Evolutionary conservation across 2,888 invertebrate genomes (phyloP), one percentile per base, ranked within the genome.

Genomic region (Fragum whitleyi): DNA sequence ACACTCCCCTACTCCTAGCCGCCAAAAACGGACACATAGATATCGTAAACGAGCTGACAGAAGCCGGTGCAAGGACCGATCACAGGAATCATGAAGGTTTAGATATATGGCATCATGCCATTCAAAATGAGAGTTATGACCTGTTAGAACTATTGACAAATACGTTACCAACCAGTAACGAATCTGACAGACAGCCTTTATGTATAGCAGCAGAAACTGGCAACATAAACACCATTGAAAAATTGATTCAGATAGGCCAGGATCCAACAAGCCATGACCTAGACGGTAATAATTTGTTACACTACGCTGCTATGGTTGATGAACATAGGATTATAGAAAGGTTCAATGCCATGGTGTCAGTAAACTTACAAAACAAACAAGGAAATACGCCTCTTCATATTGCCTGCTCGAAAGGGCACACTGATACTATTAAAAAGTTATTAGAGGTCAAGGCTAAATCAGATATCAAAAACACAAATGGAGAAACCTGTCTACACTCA

Each of bases 351-450:
- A 21, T 77, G 7, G 74, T 81, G 3, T 82, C 86, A 19, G 71
- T 91, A 28, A 87, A 92, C 75, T 67, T 59, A 6, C 76, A 87
- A 73, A 92, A 92, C 70, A 72, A 77, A 9, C 74, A 88, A 32
- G 92, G 92, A 1, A 88, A 92, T 79, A 93, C 92, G 1, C 87
- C 93, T 0, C 80, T 93, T 7, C 93, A 94, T 77, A 83, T 93
- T 57, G 92, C 93, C 0, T 91, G 90, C 72, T 82, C 83, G 16
- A 81, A 85, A 51, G 93, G 93, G 0, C 83, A 90, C 72, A 47
- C 81, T 21, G 88, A 89, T 7, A 83, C 89, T 7, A 87, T 91
- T 14, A 29, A 78, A 19, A 68, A 85, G 19, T 78, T 92, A 1
- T 69, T 92, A 21, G 73, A 86, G 36, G 70, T 67, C 61, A 92